Evolutionary conservation across 2,888 invertebrate species (phyloP).

Genomic region (Allophyes oxyacanthae): DNA sequence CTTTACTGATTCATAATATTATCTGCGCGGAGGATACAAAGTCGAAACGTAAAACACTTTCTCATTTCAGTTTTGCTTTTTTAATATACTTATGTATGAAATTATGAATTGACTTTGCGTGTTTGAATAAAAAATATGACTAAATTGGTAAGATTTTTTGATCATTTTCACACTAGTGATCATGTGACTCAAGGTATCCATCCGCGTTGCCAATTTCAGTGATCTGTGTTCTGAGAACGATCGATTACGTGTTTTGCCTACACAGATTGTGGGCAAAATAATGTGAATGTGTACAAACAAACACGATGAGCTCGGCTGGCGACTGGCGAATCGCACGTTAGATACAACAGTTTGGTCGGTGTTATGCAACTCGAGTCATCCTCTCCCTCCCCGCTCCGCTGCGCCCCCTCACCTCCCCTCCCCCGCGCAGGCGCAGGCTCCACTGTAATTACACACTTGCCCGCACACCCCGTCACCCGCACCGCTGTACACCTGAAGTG

Average conservation of each 20-base stretch:
- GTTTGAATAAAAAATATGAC: not conserved
- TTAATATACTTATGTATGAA: constrained; percentile 17
- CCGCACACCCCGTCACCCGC: constrained; percentile 55
- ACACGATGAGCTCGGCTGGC: constrained; percentile 64
- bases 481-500: constrained; percentile 47
- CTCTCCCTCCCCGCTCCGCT: constrained; percentile 36
- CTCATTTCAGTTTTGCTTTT: constrained; percentile 51
- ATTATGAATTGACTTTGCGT: constrained; percentile 14
- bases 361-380: constrained; percentile 80
- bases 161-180: no score
- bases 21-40: constrained; percentile 44
- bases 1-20: constrained; percentile 56
- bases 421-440: constrained; percentile 63
- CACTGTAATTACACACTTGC: constrained; percentile 80
- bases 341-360: constrained; percentile 65
- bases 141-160: not conserved
- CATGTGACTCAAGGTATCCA: constrained; percentile 61
- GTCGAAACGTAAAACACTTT: constrained; percentile 53
- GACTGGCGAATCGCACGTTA: constrained; percentile 52
- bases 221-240: constrained; percentile 67
- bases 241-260: constrained; percentile 62
- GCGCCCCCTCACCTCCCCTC: constrained; percentile 27
- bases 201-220: constrained; percentile 66
- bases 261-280: constrained; percentile 72
- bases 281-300: constrained; percentile 78